Percentiles rank a stretch among this genome's conserved stretches.
These are phyloP conservation scores for Diarsia brunnea DNA, from an alignment of 2,888 invertebrate genomes.

Conservation along the genomic window DNA sequence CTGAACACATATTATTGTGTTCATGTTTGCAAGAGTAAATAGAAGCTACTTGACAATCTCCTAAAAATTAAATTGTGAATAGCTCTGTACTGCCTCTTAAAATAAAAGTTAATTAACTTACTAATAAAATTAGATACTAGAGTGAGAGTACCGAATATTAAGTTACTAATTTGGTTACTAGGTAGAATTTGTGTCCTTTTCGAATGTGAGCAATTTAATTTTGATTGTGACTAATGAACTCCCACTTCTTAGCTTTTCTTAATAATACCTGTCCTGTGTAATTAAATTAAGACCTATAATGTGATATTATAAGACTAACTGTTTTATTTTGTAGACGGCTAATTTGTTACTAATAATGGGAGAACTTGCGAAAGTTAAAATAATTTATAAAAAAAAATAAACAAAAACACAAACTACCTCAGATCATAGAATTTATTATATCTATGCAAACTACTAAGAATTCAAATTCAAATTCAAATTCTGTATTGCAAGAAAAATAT, in stretches of 20 bases:
- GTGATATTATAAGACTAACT: background rate
- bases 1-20: constrained; percentile 30
- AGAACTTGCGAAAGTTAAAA: background rate
- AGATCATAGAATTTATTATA: too few relatives aligned
- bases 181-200: constrained; percentile 28
- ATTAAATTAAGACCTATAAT: background rate
- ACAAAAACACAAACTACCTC: too few relatives aligned
- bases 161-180: constrained; percentile 37
- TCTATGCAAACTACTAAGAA: too few relatives aligned
- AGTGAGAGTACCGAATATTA: constrained; percentile 13
- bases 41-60: constrained; percentile 16
- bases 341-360: background rate
- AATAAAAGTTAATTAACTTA: constrained; percentile 28
- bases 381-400: too few relatives aligned
- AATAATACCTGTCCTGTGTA: constrained; percentile 13
- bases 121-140: constrained; percentile 26
- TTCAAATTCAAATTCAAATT: too few relatives aligned
- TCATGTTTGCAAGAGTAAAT: constrained; percentile 42
- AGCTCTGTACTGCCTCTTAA: constrained; percentile 24
- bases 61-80: constrained; percentile 34
- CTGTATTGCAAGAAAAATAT: too few relatives aligned
- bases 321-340: background rate
- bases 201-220: constrained; percentile 32
- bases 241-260: background rate
- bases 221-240: constrained; percentile 26